A percentile compares a stretch with the other conserved stretches of the same genome.
Evolutionary conservation across 2,888 invertebrate species (phyloP).

Genomic region (Tanytarsus gracilentus): DNA sequence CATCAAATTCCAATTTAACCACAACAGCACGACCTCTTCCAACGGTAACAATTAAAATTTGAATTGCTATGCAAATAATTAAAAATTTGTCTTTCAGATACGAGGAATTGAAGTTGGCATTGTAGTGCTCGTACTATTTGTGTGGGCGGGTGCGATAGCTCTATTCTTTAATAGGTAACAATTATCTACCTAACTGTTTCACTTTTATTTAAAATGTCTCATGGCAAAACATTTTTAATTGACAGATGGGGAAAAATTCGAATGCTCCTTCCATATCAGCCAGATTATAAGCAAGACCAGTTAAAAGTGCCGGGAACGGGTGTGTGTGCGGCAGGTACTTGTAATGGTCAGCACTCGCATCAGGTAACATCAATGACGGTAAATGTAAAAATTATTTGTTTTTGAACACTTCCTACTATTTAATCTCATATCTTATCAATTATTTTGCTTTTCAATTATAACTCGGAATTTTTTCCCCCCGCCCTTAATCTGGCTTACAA

Average conservation of each 20-base stretch:
- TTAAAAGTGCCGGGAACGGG: constrained; percentile 69
- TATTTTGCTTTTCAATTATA: constrained; percentile 17
- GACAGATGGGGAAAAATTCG: constrained; percentile 86
- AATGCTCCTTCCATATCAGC: constrained; percentile 84
- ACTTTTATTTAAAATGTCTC: too few species aligned
- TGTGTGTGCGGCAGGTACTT: constrained; percentile 54
- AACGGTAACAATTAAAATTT: constrained; percentile 35
- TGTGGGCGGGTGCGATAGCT: constrained; percentile 80
- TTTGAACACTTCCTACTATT: neutral
- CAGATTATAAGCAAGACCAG: constrained; percentile 82
- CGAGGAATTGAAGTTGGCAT: constrained; percentile 86
- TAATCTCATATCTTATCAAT: constrained; percentile 1
- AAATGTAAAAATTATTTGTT: constrained; percentile 6
- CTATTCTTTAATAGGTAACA: constrained; percentile 76
- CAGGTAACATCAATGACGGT: constrained; percentile 37
- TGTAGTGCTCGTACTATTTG: constrained; percentile 68
- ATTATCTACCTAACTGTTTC: too few species aligned
- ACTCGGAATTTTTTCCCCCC: constrained; percentile 1
- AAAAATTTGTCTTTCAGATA: constrained; percentile 49
- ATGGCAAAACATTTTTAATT: too few species aligned
- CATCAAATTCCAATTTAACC: constrained; percentile 34
- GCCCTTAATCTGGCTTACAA: too few species aligned
- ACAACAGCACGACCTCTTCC: constrained; percentile 40
- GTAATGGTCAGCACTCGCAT: constrained; percentile 50
- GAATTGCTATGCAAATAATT: neutral